Conservation (phyloP, 2,888 invertebrate species). For the Mayetiola destructor region DNA sequence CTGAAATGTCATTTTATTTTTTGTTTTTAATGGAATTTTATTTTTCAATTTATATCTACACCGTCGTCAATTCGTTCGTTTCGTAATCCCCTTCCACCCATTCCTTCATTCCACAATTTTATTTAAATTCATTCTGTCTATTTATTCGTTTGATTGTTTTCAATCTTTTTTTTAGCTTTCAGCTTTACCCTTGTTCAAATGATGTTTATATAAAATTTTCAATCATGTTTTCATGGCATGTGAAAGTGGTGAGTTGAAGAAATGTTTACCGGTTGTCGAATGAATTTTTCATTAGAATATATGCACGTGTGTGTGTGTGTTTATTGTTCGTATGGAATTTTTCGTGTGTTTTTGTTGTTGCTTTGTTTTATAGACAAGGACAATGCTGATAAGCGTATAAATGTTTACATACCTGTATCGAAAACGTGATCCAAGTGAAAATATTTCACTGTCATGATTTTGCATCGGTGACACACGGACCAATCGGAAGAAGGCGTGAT, state of each 20-base stretch:
- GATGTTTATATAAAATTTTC: too few species aligned
- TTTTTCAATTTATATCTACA: neutral
- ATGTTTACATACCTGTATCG: conserved; percentile 50
- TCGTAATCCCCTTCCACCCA: neutral
- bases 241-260: too few species aligned
- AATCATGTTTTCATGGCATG: too few species aligned
- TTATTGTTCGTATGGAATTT: too few species aligned
- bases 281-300: too few species aligned
- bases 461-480: conserved; percentile 60
- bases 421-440: conserved; percentile 63
- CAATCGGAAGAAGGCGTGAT: conserved; percentile 83
- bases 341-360: too few species aligned
- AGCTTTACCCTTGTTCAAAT: neutral
- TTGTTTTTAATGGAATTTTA: too few species aligned
- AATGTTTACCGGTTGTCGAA: too few species aligned
- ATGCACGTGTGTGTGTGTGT: too few species aligned
- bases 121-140: too few species aligned
- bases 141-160: neutral
- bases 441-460: conserved; percentile 48
- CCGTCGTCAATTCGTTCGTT: neutral
- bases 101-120: neutral
- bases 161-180: neutral
- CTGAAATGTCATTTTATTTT: conserved; percentile 30
- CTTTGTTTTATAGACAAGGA: too few species aligned
- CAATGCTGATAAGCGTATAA: too few species aligned